Evolutionary conservation across 2,797 vertebrate species (phyloP).

Genomic region (Heteromormyrus szaboi): DNA sequence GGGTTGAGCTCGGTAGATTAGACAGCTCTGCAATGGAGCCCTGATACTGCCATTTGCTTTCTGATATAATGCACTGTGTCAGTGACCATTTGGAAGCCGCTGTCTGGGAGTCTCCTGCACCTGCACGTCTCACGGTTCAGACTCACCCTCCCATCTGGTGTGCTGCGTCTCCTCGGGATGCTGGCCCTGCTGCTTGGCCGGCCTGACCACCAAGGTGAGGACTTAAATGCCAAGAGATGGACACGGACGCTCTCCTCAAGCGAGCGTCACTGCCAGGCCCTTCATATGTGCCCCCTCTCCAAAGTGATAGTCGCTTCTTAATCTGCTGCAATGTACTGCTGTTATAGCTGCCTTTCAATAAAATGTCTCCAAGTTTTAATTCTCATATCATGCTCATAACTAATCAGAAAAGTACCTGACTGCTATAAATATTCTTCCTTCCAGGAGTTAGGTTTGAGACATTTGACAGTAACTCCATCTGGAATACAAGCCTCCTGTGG

Average conservation of each 20-base stretch:
- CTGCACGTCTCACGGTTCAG: background rate
- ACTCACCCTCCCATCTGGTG: background rate
- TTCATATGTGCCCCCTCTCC: background rate
- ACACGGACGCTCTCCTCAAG: background rate
- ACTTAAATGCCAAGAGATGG: background rate
- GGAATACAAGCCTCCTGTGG: background rate
- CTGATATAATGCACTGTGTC: background rate
- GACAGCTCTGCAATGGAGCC: background rate
- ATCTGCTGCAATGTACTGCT: background rate
- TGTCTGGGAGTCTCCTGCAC: background rate
- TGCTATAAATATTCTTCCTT: background rate
- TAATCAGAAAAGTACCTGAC: background rate
- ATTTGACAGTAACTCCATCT: background rate
- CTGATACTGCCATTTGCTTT: background rate
- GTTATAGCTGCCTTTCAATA: background rate
- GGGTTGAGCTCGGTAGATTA: background rate
- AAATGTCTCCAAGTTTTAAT: background rate
- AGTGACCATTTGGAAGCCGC: background rate
- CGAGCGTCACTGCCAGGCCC: background rate
- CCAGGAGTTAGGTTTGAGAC: background rate
- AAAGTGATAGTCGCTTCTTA: background rate
- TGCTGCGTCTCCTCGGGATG: background rate
- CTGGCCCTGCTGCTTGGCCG: background rate
- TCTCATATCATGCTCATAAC: background rate
- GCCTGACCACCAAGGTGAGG: background rate